Evolutionary conservation across 1,140 invertebrate species (phyloP), one percentile per base, ranked within the genome.

Genomic region (Pissodes strobi): DNA sequence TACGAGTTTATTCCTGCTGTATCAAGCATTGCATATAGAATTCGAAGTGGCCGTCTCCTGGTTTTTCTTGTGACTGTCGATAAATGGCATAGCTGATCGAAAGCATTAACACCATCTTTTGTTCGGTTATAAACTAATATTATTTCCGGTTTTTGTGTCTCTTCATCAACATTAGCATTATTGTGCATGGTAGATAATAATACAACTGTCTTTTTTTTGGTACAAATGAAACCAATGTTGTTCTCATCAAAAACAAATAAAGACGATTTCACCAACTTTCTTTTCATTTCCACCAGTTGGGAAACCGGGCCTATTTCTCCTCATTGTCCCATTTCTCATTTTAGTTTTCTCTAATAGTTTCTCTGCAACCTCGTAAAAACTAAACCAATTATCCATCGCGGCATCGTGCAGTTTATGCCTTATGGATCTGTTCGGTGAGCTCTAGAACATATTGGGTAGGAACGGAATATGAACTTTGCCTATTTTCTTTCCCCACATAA

Each of bases 91-190:
- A 81, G 75, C 69, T 79, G 72, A 66, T 81, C 74, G 15, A 81
- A 73, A 17, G 66, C 72, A 66, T 81, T 80, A 0, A 81, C 80
- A 4, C 74, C 78, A 13, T 78, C 77, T 75, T 78, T 81, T 30
- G 76, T 63, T 15, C 8, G 3, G 57, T 57, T 67, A 30, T 62
- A 62, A 5, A 37, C 23, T 21, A 53, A 27, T 46, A 60, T 63
- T 30, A 62, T 34, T 56, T 55, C 21, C 10, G 58, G 43, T 63
- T 55, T 57, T 19, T 39, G 23, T 10, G 60, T 55, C 12, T 62
- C 57, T 43, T 43, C 45, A 37, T 66, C 59, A 58, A 49, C 38
- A 56, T 41, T n/a, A 27, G 12, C 17, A 9, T 41, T 12, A 23
- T 37, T 5, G 38, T 49, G 45, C 23, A 66, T 41, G 13, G 34